Conservation (phyloP, 2,797 vertebrate genomes). For the Sciurus carolinensis region DNA sequence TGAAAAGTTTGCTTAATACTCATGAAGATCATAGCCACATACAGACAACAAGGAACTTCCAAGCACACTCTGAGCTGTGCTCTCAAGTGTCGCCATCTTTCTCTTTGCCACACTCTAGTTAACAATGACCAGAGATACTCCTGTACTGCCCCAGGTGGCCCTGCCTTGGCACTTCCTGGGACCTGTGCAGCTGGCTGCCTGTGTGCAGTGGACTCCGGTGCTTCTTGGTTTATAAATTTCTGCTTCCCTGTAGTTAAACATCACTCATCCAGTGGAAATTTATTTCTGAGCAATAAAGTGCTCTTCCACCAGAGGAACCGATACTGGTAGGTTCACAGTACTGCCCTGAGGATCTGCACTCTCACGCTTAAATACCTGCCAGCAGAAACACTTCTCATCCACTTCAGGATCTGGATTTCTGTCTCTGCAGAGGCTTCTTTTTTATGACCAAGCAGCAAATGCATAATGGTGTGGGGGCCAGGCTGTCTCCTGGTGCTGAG, state of each 20-base stretch:
- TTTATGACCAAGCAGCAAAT: neutral
- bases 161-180: neutral
- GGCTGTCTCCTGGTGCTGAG: neutral
- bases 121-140: too few species aligned
- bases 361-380: neutral
- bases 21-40: neutral
- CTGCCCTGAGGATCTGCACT: neutral
- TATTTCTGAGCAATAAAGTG: neutral
- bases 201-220: neutral
- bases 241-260: neutral
- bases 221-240: neutral
- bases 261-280: neutral
- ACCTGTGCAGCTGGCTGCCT: neutral
- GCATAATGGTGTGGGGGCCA: too few species aligned
- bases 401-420: neutral
- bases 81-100: neutral
- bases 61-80: neutral
- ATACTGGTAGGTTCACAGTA: neutral
- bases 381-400: neutral
- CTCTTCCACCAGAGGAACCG: neutral
- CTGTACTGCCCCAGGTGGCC: fast-evolving
- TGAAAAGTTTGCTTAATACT: neutral
- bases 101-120: neutral
- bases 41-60: neutral
- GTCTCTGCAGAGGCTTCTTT: neutral